Base-by-base conservation (phyloP, 2,797 vertebrate species). In the Cephalopachus bancanus region DNA sequence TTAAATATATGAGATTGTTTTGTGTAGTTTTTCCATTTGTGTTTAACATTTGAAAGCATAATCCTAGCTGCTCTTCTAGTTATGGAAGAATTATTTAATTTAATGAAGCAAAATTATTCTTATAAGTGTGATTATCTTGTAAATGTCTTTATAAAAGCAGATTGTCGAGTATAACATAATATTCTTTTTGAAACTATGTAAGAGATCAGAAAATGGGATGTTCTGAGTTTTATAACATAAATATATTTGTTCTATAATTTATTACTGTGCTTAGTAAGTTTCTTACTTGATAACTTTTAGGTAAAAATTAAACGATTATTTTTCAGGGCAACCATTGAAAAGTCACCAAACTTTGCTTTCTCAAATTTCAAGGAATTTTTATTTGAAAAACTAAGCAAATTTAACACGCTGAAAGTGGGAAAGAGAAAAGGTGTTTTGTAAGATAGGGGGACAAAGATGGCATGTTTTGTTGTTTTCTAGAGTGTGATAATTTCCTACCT, bases 231-330 rank as follows among this genome's bases (percentile, higher is more conserved):
- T 93, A 37, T 26, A 71, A 87, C 24, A 76, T 80, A 92, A 75
- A 62, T 95, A n/a, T 33, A 89, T 69, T 96, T 17, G 79, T 95
- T 89, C 16, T 72, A 7, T 37, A 49, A 92, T 90, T 90, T 80
- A 78, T 75, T 72, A 76, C 37, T 71, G 9, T 90, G 5, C 5
- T 84, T 92, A 65, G 24, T 57, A 57, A 72, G 7, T 62, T 93
- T 94, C 89, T 64, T 75, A 69, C 11, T 4, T 81, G 30, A 26
- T 83, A 67, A 74, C 53, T 83, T 91, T 59, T 64, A 89, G 53
- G 44, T 86, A 76, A 76, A 80, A 53, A 53, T 86, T 62, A 79
- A 76, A 49, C 55, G 33, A 93, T 7, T 76, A 15, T 69, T 78
- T 95, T 97, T 94, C 67, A 81, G 28, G 30, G 17, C 24, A 84